phyloP scores from a whole-genome alignment of 2,113 vertebrate genomes.

The Ptychochromis oligacanthus region DNA sequence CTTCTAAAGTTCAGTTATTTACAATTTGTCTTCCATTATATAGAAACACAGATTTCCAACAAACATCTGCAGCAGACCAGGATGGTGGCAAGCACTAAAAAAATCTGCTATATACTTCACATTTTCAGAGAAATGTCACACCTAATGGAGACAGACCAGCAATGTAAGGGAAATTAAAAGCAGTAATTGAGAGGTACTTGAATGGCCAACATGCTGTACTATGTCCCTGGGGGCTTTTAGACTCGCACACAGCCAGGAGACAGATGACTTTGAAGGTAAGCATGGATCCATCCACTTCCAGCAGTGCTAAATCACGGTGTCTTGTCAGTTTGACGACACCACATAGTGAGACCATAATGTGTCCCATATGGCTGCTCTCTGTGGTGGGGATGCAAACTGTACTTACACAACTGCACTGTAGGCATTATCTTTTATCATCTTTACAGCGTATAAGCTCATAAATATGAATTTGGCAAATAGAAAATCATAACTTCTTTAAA shows the following conservation, averaged over 20 bases:
- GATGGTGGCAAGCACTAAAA: not conserved
- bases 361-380: conserved; percentile 64
- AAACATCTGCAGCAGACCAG: not conserved
- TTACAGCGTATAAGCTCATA: conserved; percentile 6
- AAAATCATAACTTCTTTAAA: not conserved
- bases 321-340: conserved; percentile 66
- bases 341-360: conserved; percentile 58
- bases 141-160: conserved; percentile 65
- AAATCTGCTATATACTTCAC: conserved; percentile 22
- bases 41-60: not conserved
- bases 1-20: not conserved
- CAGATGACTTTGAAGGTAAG: conserved; percentile 61
- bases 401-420: conserved; percentile 19
- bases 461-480: not conserved
- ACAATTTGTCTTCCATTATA: not conserved
- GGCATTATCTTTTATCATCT: conserved; percentile 14
- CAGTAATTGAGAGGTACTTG: conserved; percentile 67
- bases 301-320: conserved; percentile 65
- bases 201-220: conserved; percentile 61
- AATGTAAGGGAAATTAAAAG: conserved; percentile 60
- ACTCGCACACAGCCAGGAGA: conserved; percentile 50
- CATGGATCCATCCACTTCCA: conserved; percentile 64
- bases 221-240: conserved; percentile 57
- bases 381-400: conserved; percentile 25
- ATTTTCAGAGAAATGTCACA: conserved; percentile 49